Evolutionary conservation across 2,797 vertebrate genomes (phyloP).

Genomic region (Xenentodon cancila): DNA sequence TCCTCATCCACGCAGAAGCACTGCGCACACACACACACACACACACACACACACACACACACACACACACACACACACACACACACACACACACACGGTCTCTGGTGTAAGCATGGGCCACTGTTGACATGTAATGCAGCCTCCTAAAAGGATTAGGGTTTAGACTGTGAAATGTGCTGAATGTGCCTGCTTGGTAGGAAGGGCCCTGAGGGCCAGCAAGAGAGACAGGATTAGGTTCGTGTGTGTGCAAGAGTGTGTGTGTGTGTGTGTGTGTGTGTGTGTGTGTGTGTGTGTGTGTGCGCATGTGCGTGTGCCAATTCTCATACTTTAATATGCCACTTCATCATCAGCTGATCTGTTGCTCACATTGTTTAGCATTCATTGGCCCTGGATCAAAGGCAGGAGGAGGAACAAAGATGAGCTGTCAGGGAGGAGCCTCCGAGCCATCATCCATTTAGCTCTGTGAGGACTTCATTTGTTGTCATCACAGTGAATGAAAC

Average conservation of each 20-base stretch:
- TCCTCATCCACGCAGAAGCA: constrained; percentile 1
- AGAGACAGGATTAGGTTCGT: constrained; percentile 64
- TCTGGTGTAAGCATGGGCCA: constrained; percentile 47
- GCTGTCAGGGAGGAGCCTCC: constrained; percentile 12
- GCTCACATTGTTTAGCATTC: constrained; percentile 25
- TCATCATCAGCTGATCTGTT: constrained; percentile 37
- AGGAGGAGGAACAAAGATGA: constrained; percentile 21
- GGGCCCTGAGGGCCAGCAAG: constrained; percentile 55
- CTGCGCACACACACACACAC: background rate
- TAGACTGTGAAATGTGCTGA: constrained; percentile 76
- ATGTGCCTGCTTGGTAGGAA: constrained; percentile 59
- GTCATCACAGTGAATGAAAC: background rate
- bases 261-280: constrained; percentile 26
- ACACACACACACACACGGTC: constrained; percentile 16
- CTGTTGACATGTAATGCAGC: constrained; percentile 71
- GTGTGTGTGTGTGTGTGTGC: constrained; percentile 18
- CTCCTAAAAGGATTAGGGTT: constrained; percentile 76
- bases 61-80: constrained; percentile 9
- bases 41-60: constrained; percentile 14
- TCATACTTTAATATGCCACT: constrained; percentile 34
- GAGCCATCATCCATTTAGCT: constrained; percentile 22
- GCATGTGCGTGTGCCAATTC: too few species aligned
- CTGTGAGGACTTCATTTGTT: background rate
- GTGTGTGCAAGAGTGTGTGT: constrained; percentile 7
- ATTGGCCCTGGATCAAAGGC: constrained; percentile 23